Conservation (phyloP, 2,888 invertebrate genomes). For the Aelia acuminata region DNA sequence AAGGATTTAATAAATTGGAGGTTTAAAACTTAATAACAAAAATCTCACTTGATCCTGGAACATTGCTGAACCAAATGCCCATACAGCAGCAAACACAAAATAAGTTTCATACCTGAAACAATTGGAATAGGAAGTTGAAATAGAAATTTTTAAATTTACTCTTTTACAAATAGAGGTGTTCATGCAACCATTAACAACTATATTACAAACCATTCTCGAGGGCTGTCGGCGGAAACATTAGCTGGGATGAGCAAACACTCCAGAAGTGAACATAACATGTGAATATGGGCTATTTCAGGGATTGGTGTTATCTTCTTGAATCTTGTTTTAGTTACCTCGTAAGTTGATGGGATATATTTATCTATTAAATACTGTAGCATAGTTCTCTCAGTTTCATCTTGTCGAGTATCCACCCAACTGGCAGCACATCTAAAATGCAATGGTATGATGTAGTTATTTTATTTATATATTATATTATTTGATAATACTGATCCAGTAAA, state of each 20-base stretch:
- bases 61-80: conserved; percentile 94
- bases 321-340: conserved; percentile 81
- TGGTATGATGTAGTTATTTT: not conserved
- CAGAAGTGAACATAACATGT: conserved; percentile 88
- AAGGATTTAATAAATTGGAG: not conserved
- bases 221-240: conserved; percentile 88
- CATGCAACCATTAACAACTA: too few relatives aligned
- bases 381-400: conserved; percentile 81
- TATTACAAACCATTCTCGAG: conserved; percentile 82
- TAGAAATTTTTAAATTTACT: too few relatives aligned
- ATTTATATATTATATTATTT: not conserved
- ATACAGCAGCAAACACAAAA: conserved; percentile 90
- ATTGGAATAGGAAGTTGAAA: not conserved
- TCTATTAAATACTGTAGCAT: conserved; percentile 90
- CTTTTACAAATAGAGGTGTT: too few relatives aligned
- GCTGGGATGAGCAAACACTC: conserved; percentile 86
- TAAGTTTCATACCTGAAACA: conserved; percentile 81
- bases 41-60: conserved; percentile 82
- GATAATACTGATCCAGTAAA: too few relatives aligned
- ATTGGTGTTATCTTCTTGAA: conserved; percentile 93
- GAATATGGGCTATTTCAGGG: conserved; percentile 89
- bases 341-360: conserved; percentile 88
- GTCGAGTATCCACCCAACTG: conserved; percentile 88
- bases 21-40: not conserved
- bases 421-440: conserved; percentile 79